A percentile compares a stretch with the other conserved stretches of the same genome.
Conservation (phyloP, 2,888 invertebrate genomes). For the Drosophila koepferae region DNA sequence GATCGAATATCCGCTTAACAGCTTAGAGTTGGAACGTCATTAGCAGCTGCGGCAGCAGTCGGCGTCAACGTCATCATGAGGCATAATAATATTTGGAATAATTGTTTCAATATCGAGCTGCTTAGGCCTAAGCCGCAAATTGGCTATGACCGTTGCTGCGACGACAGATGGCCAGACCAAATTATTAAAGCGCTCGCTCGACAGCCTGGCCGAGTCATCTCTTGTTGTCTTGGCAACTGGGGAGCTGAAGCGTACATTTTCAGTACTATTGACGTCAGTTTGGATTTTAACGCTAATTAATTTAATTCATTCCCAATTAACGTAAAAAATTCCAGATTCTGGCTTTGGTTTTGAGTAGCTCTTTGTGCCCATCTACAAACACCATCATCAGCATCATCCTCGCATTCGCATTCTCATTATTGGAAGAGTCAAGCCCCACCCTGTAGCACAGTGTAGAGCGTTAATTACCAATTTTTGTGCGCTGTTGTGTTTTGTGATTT, state of each 20-base stretch:
- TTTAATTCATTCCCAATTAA: conserved; percentile 82
- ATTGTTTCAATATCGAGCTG: conserved; percentile 71
- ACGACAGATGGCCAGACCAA: conserved; percentile 53
- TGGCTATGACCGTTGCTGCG: conserved; percentile 43
- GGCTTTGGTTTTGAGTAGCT: conserved; percentile 13
- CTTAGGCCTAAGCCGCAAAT: conserved; percentile 63
- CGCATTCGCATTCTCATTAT: too few species aligned
- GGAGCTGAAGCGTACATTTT: conserved; percentile 13
- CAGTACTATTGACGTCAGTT: conserved; percentile 70
- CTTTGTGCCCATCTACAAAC: conserved; percentile 7
- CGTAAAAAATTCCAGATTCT: conserved; percentile 27
- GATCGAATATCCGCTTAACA: conserved; percentile 69
- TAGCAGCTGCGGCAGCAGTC: conserved; percentile 62
- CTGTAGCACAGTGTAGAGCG: conserved; percentile 20
- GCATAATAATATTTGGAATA: conserved; percentile 66
- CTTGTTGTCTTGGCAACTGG: conserved; percentile 28
- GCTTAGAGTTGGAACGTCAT: conserved; percentile 63
- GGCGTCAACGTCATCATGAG: conserved; percentile 45
- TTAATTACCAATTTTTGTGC: conserved; percentile 70
- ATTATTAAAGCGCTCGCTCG: conserved; percentile 47
- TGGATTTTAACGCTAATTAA: conserved; percentile 80
- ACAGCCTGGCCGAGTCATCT: conserved; percentile 37
- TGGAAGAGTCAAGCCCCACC: neutral
- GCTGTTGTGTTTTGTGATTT: conserved; percentile 71
- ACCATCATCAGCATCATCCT: conserved; percentile 10